Conservation (phyloP, 2,797 vertebrate genomes). For the Xiphophorus birchmanni region DNA sequence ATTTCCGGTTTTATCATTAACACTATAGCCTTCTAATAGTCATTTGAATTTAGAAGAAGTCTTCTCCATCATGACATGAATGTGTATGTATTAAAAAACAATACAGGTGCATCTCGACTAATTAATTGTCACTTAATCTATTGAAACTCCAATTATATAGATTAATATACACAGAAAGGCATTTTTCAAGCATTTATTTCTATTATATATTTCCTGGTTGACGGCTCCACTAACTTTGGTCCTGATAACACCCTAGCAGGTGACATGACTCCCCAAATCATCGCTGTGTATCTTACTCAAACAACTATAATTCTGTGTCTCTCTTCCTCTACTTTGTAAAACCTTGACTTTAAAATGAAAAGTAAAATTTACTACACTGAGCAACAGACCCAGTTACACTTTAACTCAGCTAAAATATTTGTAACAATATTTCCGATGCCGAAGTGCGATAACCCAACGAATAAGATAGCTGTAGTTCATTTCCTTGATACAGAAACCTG, state of each 20-base stretch:
- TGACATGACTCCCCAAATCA: neutral
- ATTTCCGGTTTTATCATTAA: constrained; percentile 12
- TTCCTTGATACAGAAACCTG: neutral
- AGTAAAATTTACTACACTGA: neutral
- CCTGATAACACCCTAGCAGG: neutral
- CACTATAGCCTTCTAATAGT: neutral
- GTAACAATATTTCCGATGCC: neutral
- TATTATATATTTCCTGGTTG: neutral
- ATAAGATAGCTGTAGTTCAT: neutral
- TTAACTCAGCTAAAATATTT: neutral
- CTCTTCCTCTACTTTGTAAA: neutral
- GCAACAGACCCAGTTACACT: neutral
- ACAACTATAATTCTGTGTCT: neutral
- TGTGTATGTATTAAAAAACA: neutral
- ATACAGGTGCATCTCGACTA: neutral
- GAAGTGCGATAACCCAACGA: neutral
- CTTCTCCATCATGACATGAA: neutral
- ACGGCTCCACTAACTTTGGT: neutral
- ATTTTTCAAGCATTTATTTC: too few relatives aligned
- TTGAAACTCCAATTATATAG: too few relatives aligned
- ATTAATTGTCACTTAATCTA: neutral
- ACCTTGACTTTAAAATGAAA: neutral
- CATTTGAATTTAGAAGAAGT: constrained; percentile 9
- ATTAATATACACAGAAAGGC: too few relatives aligned
- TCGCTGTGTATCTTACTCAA: neutral